Base-by-base conservation (phyloP, 1,140 invertebrate genomes). In the Calephelis nemesis region DNA sequence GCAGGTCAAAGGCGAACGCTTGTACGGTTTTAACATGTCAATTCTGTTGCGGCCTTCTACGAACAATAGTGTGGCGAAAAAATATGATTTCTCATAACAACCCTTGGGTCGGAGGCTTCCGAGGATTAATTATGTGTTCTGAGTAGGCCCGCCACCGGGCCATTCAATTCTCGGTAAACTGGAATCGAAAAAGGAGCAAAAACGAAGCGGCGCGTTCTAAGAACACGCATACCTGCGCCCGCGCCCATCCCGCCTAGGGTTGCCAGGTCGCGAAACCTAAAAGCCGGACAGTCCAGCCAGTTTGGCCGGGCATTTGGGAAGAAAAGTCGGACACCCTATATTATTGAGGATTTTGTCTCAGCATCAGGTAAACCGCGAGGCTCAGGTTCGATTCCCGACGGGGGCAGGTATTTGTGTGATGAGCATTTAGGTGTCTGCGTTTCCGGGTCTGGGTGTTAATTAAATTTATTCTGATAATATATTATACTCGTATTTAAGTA, bases 161-260 rank as follows among this genome's bases (percentile, higher is more conserved):
- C 85, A 86, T 87, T 81, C 79, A 82, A 79, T 90, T 90, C 87
- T 88, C 67, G 79, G 87, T 90, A 90, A 86, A 83, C 81, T 85
- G 79, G 83, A 85, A 85, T 87, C 85, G 87, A 90, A 90, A 90
- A 89, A 90, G 82, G 82, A 89, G 87, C 86, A 90, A 90, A 90
- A 90, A 90, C 85, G 69, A 74, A 79, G 76, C 77, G 79, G 70
- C 78, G 75, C 76, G 75, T 90, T 90, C 88, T 74, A 74, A 85
- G 88, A 90, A 90, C 76, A 83, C 76, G 78, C 82, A 83, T 90
- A 89, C 88, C 88, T 90, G 87, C 81, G 84, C 83, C 72, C 71
- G 84, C 83, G 81, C 82, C 42, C 42, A 45, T 45, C 42, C 6
- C 42, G 5, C 42, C 6, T 45, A 7, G 42, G 30, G 30, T 30